Base-by-base conservation (phyloP, 1,140 invertebrate species). In the Drosophila sechellia region DNA sequence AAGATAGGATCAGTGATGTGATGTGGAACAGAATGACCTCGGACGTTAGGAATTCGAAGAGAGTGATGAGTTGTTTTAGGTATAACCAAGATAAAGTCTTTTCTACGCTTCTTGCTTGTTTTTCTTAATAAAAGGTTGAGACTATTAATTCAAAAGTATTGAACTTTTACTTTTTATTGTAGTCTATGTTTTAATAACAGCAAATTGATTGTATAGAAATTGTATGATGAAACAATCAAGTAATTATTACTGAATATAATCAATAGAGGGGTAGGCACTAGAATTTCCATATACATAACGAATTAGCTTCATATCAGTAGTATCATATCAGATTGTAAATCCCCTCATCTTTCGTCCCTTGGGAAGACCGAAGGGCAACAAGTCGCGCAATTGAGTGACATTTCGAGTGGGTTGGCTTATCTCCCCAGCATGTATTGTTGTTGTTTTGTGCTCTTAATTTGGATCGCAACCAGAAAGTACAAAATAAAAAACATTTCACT, bases 51-150 rank as follows among this genome's bases (percentile, higher is more conserved):
- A 11, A 15, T 17, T 27, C 63, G 45, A 31, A 4, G 34, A 13
- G 45, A 43, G 37, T 65, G 59, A 52, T 35, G 20, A 5, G 50
- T 35, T 37, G 11, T 59, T 63, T 34, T 56, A 56, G 11, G 17
- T 13, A 5, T 60, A 50, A 35, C 42, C 27, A 5, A 50, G 22
- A 35, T 50, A 17, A 10, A 43, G 22, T 34, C 50, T 70, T 70
- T 70, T 70, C 42, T 70, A 70, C 35, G 66, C 66, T 70, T 70
- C n/a, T 15, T 25, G 66, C 66, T 70, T 70, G 50, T 70, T 70
- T 70, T 70, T 57, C 49, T 37, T 69, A 69, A 52, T 45, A 39
- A 70, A 53, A 17, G 40, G 40, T 48, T 68, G 34, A 43, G 13
- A 8, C 27, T 35, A 46, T 46, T 13, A 58, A 34, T 17, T 12